phyloP scores from a whole-genome alignment of 2,797 vertebrate genomes.

The Myiotriccus ornatus region DNA sequence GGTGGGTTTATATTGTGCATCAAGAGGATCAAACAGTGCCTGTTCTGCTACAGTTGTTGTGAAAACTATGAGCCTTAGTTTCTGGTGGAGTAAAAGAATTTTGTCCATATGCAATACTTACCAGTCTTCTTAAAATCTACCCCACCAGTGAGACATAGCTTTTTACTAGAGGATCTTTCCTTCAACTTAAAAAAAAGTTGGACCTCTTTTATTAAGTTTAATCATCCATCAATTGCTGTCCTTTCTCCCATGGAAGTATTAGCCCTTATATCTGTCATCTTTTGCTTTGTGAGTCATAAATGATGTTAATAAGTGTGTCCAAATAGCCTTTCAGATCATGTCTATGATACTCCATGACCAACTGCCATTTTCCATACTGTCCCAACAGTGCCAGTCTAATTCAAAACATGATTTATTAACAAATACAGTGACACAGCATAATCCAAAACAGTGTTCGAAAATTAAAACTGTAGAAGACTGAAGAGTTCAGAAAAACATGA shows the following conservation, averaged over 20 bases:
- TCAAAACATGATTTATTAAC: neutral
- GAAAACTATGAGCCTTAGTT: neutral
- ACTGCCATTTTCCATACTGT: neutral
- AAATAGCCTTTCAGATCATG: neutral
- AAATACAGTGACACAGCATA: neutral
- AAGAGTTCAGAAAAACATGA: neutral
- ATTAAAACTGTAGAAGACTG: neutral
- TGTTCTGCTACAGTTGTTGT: neutral
- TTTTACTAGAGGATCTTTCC: neutral
- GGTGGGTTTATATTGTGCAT: neutral
- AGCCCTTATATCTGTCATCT: neutral
- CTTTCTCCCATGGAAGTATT: neutral
- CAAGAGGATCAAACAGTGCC: neutral
- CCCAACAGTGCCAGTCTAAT: neutral
- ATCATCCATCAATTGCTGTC: neutral
- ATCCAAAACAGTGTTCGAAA: neutral
- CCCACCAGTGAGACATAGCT: neutral
- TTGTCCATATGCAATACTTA: neutral
- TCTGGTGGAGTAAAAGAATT: neutral
- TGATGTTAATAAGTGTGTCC: neutral
- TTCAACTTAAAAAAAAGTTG: neutral
- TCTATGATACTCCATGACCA: rapidly evolving
- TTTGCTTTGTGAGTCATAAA: neutral
- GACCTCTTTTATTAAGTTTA: neutral
- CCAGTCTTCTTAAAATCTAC: neutral